Conservation (phyloP, 2,113 vertebrate genomes). For the Clarias macrocephalus region DNA sequence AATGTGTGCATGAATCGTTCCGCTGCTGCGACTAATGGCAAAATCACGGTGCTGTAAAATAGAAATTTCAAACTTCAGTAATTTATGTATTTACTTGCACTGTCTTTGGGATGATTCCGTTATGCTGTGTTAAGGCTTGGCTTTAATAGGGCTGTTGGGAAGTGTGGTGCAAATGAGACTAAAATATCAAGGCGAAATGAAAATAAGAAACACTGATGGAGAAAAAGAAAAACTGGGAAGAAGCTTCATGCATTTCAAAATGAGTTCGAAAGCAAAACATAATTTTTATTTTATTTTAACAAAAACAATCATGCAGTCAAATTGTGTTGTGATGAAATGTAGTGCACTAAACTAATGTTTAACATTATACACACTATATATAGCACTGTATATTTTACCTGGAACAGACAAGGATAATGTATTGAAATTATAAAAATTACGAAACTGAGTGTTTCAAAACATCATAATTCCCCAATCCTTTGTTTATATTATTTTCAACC, state of each 20-base stretch:
- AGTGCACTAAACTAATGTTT: not conserved
- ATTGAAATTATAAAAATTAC: not conserved
- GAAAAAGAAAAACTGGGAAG: slow-evolving; percentile 46
- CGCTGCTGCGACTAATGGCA: slow-evolving; percentile 73
- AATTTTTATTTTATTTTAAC: too few species aligned
- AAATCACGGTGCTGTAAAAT: slow-evolving; percentile 80
- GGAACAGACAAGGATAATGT: not conserved
- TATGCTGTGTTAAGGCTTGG: slow-evolving; percentile 60
- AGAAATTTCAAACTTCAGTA: slow-evolving; percentile 80
- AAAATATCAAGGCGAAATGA: slow-evolving; percentile 52
- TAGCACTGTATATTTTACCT: not conserved
- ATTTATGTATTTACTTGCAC: slow-evolving; percentile 77
- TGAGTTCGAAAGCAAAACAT: not conserved
- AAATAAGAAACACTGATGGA: slow-evolving; percentile 42
- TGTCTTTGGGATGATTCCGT: slow-evolving; percentile 65
- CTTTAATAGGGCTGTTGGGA: slow-evolving; percentile 62
- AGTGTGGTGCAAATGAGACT: slow-evolving; percentile 27
- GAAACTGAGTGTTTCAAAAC: not conserved
- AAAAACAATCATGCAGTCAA: not conserved
- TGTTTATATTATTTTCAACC: not conserved
- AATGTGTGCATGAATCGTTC: slow-evolving; percentile 69
- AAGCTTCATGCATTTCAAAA: not conserved
- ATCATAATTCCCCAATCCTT: not conserved
- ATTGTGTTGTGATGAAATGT: not conserved
- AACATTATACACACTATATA: not conserved